Evolutionary conservation across 2,113 vertebrate species (phyloP), one percentile per base, ranked within the genome.

Genomic region (Heterochromis multidens): DNA sequence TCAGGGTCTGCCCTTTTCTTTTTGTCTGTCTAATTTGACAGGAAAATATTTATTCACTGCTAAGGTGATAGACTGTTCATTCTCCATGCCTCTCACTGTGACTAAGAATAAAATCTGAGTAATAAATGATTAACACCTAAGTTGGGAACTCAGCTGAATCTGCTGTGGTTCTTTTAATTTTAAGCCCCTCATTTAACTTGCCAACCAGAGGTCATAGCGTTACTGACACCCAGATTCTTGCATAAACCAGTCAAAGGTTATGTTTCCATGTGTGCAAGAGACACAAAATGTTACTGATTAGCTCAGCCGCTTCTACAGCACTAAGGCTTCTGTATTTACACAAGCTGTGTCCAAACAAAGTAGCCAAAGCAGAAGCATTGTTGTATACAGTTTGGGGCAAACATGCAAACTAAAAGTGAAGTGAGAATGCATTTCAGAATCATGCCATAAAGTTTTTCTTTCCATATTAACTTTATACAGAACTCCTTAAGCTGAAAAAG

Each of bases 71-170:
- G 84, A 91, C 85, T 58, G 79, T 88, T 94, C 72, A 93, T 90
- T 92, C 92, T 91, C 88, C 74, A 85, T 90, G 85, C 84, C 49
- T 91, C 80, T 90, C 67, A 74, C 59, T 85, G 81, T 86, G 84
- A 89, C 93, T 93, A 90, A 92, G 80, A 95, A 95, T 93, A 93
- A 93, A 93, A 86, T 65, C 40, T 31, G 85, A 83, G 80, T n/a
- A 58, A 90, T 86, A 80, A 91, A 89, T 89, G 87, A 94, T 95
- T 93, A 95, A 94, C 93, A 90, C 86, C 90, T 90, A 81, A 87
- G 52, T 89, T 21, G 49, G 83, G 58, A 35, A 77, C 74, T 88
- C 43, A 81, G 49, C 31, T 80, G 58, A 90, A 86, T 85, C 59
- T 74, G 83, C 80, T 77, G 61, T 80, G 77, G 86, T 87, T 77